A percentile compares a stretch with the other conserved stretches of the same genome.
Conservation (phyloP, 2,888 invertebrate genomes). For the Acanthosepion pharaonis region DNA sequence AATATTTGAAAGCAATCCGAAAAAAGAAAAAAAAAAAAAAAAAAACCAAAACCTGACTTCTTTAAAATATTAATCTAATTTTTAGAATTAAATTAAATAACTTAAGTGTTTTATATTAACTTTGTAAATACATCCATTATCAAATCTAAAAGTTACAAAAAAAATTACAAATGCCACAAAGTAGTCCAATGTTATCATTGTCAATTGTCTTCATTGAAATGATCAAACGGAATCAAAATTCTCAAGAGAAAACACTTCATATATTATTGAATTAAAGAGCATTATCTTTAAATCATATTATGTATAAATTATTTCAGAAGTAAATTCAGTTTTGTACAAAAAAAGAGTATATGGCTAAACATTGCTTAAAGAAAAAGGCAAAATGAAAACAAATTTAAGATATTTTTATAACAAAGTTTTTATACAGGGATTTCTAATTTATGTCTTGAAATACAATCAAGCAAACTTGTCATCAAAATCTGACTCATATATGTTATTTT, state of each 20-base stretch:
- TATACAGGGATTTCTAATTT: neutral
- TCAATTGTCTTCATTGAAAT: neutral
- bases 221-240: neutral
- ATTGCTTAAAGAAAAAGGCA: neutral
- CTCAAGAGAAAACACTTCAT: neutral
- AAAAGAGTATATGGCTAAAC: neutral
- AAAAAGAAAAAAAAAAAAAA: neutral
- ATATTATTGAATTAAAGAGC: neutral
- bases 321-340: neutral
- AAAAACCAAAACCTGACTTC: no score
- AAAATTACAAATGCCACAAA: no score
- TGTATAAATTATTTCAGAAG: neutral
- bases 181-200: no score
- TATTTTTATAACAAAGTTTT: neutral
- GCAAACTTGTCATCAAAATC: neutral
- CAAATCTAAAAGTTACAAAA: neutral
- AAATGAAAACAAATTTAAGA: neutral
- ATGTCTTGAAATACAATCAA: neutral
- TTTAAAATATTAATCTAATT: neutral
- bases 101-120: neutral
- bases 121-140: neutral
- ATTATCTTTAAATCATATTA: neutral
- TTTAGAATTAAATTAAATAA: neutral
- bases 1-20: neutral
- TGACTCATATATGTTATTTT: neutral